Conservation (phyloP, 2,113 vertebrate species). For the Regulus satrapa region DNA sequence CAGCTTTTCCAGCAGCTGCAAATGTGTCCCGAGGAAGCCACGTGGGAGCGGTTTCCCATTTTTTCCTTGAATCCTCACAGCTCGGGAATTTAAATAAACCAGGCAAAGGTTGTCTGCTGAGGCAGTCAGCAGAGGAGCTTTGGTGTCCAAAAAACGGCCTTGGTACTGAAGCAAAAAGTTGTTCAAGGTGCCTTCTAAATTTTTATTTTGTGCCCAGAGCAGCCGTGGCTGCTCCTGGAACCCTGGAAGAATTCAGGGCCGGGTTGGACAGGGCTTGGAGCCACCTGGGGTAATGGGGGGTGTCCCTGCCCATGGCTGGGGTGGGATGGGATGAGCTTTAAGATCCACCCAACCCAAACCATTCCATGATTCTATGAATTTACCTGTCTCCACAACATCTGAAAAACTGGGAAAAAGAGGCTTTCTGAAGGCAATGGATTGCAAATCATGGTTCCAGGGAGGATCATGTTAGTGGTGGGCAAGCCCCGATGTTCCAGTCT, state of each 20-base stretch:
- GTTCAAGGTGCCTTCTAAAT: background rate
- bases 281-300: fast-evolving
- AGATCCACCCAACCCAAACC: background rate
- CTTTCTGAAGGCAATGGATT: background rate
- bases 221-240: background rate
- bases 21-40: background rate
- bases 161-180: background rate
- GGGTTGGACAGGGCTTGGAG: fast-evolving
- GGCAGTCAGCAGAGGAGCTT: background rate
- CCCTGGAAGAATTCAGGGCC: background rate
- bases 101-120: background rate
- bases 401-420: fast-evolving
- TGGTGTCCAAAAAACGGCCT: background rate
- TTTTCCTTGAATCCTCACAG: background rate
- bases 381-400: background rate
- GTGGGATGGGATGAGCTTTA: background rate
- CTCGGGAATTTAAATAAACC: background rate
- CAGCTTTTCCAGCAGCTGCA: background rate
- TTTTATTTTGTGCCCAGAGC: background rate
- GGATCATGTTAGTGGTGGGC: background rate
- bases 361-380: background rate
- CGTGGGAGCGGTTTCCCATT: background rate
- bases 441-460: background rate
- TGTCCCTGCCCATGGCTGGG: background rate
- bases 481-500: background rate